Evolutionary conservation across 1,140 invertebrate genomes (phyloP).

Genomic region (Aphelenchoides fujianensis): DNA sequence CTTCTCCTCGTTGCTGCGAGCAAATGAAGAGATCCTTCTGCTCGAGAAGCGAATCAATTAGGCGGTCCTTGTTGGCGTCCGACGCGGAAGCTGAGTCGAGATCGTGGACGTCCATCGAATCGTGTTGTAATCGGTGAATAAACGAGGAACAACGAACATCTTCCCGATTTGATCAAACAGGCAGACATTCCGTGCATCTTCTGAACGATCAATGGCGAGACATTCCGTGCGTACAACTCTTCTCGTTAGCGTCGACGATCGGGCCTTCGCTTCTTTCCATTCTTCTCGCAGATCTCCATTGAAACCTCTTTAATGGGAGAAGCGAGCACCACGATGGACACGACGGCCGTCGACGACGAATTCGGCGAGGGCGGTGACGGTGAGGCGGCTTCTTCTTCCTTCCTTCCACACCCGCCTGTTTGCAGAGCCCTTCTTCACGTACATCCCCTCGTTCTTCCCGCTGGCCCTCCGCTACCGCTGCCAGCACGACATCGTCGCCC

Average conservation of each 20-base stretch:
- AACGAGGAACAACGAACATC: no score
- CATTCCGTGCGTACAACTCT: no score
- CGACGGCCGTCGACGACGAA: not conserved
- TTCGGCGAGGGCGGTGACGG: not conserved
- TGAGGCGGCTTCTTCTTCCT: not conserved
- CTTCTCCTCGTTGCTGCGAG: conserved; percentile 3
- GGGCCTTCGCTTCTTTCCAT: no score
- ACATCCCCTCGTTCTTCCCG: conserved; percentile 35
- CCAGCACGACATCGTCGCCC: conserved; percentile 40
- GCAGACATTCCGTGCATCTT: no score
- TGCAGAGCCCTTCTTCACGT: conserved; percentile 33
- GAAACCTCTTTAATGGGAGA: no score
- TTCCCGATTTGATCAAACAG: no score
- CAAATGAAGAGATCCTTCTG: not conserved
- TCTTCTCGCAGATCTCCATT: no score
- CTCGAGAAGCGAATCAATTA: not conserved
- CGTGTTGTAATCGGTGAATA: not conserved
- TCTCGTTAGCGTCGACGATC: no score
- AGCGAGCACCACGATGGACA: no score
- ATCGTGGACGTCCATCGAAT: not conserved
- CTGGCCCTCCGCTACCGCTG: conserved; percentile 33
- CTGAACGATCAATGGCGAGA: no score
- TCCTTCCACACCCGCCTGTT: not conserved
- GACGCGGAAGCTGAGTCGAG: not conserved
- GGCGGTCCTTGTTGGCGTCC: not conserved